Percentiles rank a stretch among this genome's conserved stretches.
These are phyloP conservation scores for Rhagophthalmus giganteus DNA, from an alignment of 2,888 invertebrate species.

Conservation along the genomic window DNA sequence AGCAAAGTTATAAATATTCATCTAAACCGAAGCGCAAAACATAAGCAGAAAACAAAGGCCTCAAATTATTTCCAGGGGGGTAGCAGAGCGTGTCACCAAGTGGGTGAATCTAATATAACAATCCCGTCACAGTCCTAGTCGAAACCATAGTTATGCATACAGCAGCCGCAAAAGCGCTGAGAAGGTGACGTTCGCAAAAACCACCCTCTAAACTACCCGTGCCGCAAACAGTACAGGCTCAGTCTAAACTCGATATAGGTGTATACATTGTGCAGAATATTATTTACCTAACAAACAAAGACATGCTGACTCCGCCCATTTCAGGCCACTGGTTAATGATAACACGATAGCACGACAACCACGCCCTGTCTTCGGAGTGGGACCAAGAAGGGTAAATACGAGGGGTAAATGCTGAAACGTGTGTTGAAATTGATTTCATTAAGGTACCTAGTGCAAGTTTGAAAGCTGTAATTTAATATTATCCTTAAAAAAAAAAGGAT, in stretches of 20 bases:
- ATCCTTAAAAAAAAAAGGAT: not conserved
- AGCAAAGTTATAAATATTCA: constrained; percentile 25
- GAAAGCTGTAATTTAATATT: constrained; percentile 18
- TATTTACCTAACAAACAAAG: constrained; percentile 69
- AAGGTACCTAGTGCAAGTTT: constrained; percentile 21
- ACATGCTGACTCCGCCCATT: constrained; percentile 53
- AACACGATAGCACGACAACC: constrained; percentile 47
- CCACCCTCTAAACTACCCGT: constrained; percentile 44
- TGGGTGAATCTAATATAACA: constrained; percentile 53
- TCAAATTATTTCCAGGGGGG: constrained; percentile 49
- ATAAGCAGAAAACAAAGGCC: constrained; percentile 45
- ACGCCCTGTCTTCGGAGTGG: constrained; percentile 40
- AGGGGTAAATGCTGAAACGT: constrained; percentile 22
- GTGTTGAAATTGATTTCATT: constrained; percentile 24
- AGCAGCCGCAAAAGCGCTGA: constrained; percentile 44
- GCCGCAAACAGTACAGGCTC: constrained; percentile 54
- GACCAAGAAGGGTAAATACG: constrained; percentile 18
- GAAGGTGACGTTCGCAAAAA: constrained; percentile 40
- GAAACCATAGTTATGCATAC: constrained; percentile 55
- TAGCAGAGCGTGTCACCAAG: constrained; percentile 49
- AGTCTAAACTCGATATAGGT: constrained; percentile 55
- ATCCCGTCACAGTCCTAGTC: constrained; percentile 50
- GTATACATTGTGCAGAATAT: constrained; percentile 74
- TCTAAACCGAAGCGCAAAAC: constrained; percentile 35
- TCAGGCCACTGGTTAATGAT: constrained; percentile 56